A percentile compares a stretch with the other conserved stretches of the same genome.
These are phyloP conservation scores for Venustaconcha ellipsiformis DNA, from an alignment of 1,140 invertebrate species.

Conservation along the genomic window DNA sequence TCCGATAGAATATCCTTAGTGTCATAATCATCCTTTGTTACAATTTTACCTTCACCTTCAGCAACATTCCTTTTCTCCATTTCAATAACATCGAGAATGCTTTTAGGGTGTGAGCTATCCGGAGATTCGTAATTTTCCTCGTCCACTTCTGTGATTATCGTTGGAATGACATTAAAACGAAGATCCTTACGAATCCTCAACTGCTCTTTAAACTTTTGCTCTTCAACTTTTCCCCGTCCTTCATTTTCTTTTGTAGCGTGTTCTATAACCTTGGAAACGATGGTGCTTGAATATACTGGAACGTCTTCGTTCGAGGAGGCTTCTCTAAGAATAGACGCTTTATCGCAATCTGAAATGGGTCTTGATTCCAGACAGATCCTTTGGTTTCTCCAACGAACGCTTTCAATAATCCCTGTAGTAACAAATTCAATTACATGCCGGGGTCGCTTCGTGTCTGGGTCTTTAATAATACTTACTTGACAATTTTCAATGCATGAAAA, in stretches of 20 bases:
- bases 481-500: conserved; percentile 42
- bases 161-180: conserved; percentile 48
- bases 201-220: conserved; percentile 15
- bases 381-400: conserved; percentile 50
- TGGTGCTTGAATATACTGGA: conserved; percentile 39
- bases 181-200: conserved; percentile 39
- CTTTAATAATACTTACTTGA: conserved; percentile 37
- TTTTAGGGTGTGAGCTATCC: not conserved
- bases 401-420: conserved; percentile 45
- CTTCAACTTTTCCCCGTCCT: conserved; percentile 15
- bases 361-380: conserved; percentile 47
- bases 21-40: no score
- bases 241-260: conserved; percentile 40
- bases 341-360: conserved; percentile 33
- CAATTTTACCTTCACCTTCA: no score
- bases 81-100: no score
- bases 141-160: conserved; percentile 43
- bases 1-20: no score
- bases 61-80: no score
- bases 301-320: conserved; percentile 15
- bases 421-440: conserved; percentile 42
- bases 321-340: conserved; percentile 1
- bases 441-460: conserved; percentile 4
- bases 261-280: conserved; percentile 42
- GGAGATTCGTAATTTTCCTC: conserved; percentile 25